Evolutionary conservation across 2,888 invertebrate species (phyloP), one percentile per base, ranked within the genome.

Genomic region (Prostheceraeus crozeri): DNA sequence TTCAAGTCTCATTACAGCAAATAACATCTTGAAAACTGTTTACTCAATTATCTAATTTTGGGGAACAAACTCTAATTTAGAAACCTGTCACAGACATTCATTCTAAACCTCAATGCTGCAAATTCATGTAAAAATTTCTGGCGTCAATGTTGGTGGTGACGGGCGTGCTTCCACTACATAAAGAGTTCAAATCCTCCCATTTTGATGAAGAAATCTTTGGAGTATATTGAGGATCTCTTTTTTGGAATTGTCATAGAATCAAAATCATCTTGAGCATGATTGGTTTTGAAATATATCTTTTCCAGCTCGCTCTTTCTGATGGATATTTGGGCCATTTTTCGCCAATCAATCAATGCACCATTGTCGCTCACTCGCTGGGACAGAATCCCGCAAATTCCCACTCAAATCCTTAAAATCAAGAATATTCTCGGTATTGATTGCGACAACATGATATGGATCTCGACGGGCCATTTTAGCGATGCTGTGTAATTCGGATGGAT

Each of bases 261-360:
- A 40, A 40, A 40, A 40, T 40, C 23, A 21, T 16, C 14, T 16
- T 16, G 4, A 14, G 19, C 14, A 21, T 40, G 40, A 40, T n/a
- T 40, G 14, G 40, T 8, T 40, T 40, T 40, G 40, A 40, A 40
- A 21, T 40, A 40, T 40, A 33, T 33, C 33, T 33, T 33, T 10
- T 33, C n/a, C n/a, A 33, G 33, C 33, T 33, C n/a, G n/a, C 33
- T 33, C n/a, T 40, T 40, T 16, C 4, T 40, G 40, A 14, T 16
- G 14, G 6, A 4, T 6, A 40, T 40, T 40, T 40, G 40, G 19
- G n/a, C 40, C 40, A 40, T 40, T 40, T 40, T 40, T 40, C 16
- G 6, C 40, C 40, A 40, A 21, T 40, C 23, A 21, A 40, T 40
- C 16, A 4, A 19, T 40, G 4, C 23, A 8, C 23, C 4, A 4